Evolutionary conservation across 2,797 vertebrate species (phyloP).

Genomic region (Lepus townsendii): DNA sequence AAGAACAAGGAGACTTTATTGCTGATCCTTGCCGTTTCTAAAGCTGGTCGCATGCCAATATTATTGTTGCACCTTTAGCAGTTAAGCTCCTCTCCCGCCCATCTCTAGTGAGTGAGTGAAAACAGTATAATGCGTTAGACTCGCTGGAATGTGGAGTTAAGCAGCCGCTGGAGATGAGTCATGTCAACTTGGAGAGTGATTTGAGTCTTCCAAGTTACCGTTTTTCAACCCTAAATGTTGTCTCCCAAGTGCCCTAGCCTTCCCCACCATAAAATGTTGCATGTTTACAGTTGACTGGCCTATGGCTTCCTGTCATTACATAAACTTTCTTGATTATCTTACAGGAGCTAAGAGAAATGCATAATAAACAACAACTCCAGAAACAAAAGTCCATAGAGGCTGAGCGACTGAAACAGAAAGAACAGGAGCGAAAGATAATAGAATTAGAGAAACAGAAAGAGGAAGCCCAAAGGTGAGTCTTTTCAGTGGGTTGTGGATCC

Average conservation of each 20-base stretch:
- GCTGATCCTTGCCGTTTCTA: background rate
- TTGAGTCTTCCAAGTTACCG: background rate
- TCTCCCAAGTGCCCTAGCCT: background rate
- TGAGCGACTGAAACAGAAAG: slow-evolving; percentile 90
- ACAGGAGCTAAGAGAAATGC: slow-evolving; percentile 97
- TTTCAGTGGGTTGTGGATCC: background rate
- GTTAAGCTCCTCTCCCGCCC: background rate
- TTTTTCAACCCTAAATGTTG: background rate
- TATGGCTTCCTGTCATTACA: background rate
- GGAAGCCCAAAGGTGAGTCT: slow-evolving; percentile 92
- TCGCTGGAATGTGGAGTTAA: background rate
- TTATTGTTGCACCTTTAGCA: background rate
- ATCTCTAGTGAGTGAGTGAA: background rate
- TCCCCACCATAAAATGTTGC: background rate
- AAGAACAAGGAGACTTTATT: background rate
- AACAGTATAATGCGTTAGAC: background rate
- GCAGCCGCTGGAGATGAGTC: background rate
- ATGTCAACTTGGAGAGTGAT: background rate
- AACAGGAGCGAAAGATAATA: slow-evolving; percentile 91
- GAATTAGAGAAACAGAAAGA: slow-evolving; percentile 93
- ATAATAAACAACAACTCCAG: slow-evolving; percentile 95
- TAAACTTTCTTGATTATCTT: slow-evolving; percentile 83
- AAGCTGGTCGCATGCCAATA: background rate
- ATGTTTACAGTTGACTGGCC: background rate
- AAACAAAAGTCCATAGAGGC: slow-evolving; percentile 95